Percentiles rank a stretch among this genome's conserved stretches.
Evolutionary conservation across 2,888 invertebrate species (phyloP).

Genomic region (Dryocosmus kuriphilus): DNA sequence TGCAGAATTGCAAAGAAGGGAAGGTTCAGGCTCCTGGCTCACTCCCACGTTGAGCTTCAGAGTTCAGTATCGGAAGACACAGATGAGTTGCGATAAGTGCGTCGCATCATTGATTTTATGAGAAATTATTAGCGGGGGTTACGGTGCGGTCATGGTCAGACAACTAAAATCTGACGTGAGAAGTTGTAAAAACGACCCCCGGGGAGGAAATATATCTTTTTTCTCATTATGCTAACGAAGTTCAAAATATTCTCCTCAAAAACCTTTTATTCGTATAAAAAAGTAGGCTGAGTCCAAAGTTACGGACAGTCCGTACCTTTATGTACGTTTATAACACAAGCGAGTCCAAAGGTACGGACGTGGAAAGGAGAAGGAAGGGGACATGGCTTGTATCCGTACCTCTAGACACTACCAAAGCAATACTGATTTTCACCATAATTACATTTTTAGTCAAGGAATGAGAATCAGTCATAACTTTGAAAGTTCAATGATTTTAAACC

Average conservation of each 20-base stretch:
- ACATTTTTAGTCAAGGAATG: no score
- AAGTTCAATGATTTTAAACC: no score
- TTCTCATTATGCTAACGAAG: not conserved
- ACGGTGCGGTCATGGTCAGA: not conserved
- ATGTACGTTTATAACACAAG: no score
- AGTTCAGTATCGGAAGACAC: slow-evolving; percentile 30
- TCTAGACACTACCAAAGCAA: no score
- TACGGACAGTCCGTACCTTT: no score
- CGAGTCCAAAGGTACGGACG: no score
- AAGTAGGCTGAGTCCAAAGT: no score
- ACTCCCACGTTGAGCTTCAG: slow-evolving; percentile 26
- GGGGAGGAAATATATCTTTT: not conserved
- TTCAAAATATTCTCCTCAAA: not conserved
- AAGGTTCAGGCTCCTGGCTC: slow-evolving; percentile 7
- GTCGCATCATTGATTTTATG: slow-evolving; percentile 15
- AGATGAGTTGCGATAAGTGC: slow-evolving; percentile 39
- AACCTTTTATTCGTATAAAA: no score
- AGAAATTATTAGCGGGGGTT: slow-evolving; percentile 17
- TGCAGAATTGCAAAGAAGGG: not conserved
- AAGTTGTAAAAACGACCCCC: not conserved
- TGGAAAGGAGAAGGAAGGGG: no score
- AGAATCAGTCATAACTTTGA: no score
- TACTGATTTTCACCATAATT: no score
- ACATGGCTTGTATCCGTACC: no score
- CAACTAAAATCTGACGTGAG: not conserved